Base-by-base conservation (phyloP, 1,140 invertebrate species). In the Ephestia elutella region DNA sequence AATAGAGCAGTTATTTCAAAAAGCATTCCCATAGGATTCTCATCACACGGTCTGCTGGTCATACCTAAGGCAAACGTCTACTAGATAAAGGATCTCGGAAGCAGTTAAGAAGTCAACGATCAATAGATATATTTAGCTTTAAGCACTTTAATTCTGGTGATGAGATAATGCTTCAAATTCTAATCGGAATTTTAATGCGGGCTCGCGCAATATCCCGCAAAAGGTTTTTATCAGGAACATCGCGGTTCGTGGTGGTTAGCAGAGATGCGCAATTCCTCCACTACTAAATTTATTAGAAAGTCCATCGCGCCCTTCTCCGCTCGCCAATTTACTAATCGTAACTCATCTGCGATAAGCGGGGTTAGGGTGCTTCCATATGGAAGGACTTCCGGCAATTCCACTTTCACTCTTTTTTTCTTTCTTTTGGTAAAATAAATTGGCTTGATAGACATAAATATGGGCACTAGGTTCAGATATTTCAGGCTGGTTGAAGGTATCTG, bases 281-380 rank as follows among this genome's bases (percentile, higher is more conserved):
- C 59, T 13, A 70, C 64, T 71, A 74, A 78, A 78, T 80, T 80
- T 80, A 78, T 80, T 80, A 78, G 73, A 78, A 73, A 74, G 67
- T 18, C 60, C 71, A 69, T 73, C 73, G 72, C 71, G 73, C 71
- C 69, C 74, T 70, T 62, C 65, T 63, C 66, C 72, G 65, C 74
- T 77, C 75, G 76, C 78, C 76, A 79, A 81, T 79, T 81, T 79
- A 73, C 72, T 81, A 81, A 81, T 81, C 78, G 78, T 81, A 81
- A 79, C 68, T 81, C 78, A 81, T 79, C 78, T 67, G 56, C 65
- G 73, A 78, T 80, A 78, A 71, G 70, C 67, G 65, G 50, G 54
- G 67, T 63, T 68, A 67, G 64, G 68, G 60, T 57, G 53, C 25
- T 49, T 32, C 63, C 59, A 54, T 30, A 57, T 49, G 59, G 58